Conservation (phyloP, 2,797 vertebrate genomes). For the Parauchenoglanis punctatus region DNA sequence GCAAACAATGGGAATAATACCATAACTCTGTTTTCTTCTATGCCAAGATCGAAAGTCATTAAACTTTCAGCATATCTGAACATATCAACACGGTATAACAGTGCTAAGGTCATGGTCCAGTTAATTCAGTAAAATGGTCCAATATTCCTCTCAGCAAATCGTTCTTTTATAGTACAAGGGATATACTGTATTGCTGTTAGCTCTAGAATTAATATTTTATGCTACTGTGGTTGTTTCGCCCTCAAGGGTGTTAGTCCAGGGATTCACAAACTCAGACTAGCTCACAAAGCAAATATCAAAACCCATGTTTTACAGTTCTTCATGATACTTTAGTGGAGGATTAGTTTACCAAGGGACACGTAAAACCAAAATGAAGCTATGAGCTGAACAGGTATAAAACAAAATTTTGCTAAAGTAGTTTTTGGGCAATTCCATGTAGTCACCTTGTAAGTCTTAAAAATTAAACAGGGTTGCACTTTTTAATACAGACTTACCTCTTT, state of each 20-base stretch:
- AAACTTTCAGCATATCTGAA: not conserved
- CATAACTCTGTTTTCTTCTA: slow-evolving; percentile 1
- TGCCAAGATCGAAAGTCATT: slow-evolving; percentile 25
- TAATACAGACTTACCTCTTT: not conserved
- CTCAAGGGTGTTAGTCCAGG: slow-evolving; percentile 22
- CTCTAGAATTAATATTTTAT: slow-evolving; percentile 38
- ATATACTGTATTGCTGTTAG: slow-evolving; percentile 20
- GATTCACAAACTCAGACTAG: slow-evolving; percentile 1
- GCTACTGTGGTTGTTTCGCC: slow-evolving; percentile 27
- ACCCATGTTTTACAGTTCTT: not conserved
- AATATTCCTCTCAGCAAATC: slow-evolving; percentile 13
- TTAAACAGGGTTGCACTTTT: not conserved
- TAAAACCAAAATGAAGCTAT: not conserved
- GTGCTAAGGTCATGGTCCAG: slow-evolving; percentile 21
- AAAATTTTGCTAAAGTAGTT: not conserved
- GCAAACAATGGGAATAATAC: slow-evolving; percentile 19
- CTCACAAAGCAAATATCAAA: slow-evolving; percentile 12
- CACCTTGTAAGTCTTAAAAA: not conserved
- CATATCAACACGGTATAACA: slow-evolving; percentile 26
- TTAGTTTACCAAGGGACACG: slow-evolving; percentile 1
- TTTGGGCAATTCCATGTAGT: not conserved
- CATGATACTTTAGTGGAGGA: not conserved
- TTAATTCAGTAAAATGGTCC: slow-evolving; percentile 23
- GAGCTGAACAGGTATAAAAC: not conserved
- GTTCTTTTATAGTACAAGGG: slow-evolving; percentile 12